Base-by-base conservation (phyloP, 2,888 invertebrate species). In the Pheosia gnoma region DNA sequence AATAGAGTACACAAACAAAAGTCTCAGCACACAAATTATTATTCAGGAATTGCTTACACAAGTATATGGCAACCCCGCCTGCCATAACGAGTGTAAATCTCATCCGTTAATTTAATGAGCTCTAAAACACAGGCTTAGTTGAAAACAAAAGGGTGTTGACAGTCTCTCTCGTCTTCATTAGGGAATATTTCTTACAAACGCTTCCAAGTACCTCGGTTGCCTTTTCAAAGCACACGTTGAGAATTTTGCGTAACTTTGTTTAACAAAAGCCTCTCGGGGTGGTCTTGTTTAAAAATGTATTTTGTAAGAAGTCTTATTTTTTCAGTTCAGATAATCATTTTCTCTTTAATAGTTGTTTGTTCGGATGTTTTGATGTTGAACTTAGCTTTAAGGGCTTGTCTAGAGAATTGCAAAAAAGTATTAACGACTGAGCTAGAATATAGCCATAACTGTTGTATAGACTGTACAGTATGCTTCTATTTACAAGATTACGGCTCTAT, bases 71-170 rank as follows among this genome's bases (percentile, higher is more conserved):
- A 77, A 80, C 82, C 82, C 77, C 77, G 64, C 59, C 60, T 63
- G 77, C 66, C 71, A 67, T 82, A 86, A 85, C 83, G 86, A 87
- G 84, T 87, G 84, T 84, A 85, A 89, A 87, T 84, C 86, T 79
- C 81, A 82, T 83, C 83, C 80, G 86, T 85, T 89, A 86, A 89
- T 87, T 87, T 90, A 91, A 92, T 89, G 91, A 90, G 89, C 88
- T 85, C 87, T 90, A 87, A 90, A 91, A 90, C 84, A 87, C 91
- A 91, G 88, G 79, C 85, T 79, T 78, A 72, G 78, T 79, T 73
- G 76, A 77, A 83, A 87, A 92, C 90, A 91, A 90, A 89, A 85
- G 88, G 84, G 78, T 80, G 85, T 80, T 81, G 81, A 81, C 74
- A 78, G 79, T 75, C 81, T 78, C 72, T 71, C 75, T 76, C 76